These are phyloP conservation scores for Microctonus brassicae DNA, from an alignment of 2,888 invertebrate species.

Conservation along the genomic window DNA sequence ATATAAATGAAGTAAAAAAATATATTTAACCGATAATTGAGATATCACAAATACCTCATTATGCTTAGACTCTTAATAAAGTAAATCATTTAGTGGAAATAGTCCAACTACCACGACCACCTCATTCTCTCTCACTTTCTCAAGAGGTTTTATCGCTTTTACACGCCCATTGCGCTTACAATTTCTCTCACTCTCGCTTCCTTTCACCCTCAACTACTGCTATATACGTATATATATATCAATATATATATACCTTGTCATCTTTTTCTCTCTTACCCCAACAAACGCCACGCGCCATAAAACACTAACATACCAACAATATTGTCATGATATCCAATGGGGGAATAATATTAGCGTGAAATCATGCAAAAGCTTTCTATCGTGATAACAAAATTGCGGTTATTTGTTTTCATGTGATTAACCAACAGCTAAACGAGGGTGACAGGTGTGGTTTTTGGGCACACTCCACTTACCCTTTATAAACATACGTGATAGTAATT, in stretches of 20 bases:
- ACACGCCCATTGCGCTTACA: slow-evolving; percentile 62
- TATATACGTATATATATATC: background rate
- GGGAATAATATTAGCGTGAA: slow-evolving; percentile 14
- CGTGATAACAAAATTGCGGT: background rate
- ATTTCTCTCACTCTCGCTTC: slow-evolving; percentile 25
- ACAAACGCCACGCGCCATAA: slow-evolving; percentile 26
- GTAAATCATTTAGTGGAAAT: background rate
- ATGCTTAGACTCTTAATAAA: background rate
- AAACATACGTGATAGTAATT: no score
- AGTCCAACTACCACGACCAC: background rate
- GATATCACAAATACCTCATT: slow-evolving; percentile 4
- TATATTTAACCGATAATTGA: background rate
- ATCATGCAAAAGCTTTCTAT: background rate
- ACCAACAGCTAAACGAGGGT: background rate
- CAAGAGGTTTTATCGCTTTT: slow-evolving; percentile 61
- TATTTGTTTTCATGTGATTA: slow-evolving; percentile 18
- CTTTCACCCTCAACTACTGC: background rate
- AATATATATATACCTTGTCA: background rate
- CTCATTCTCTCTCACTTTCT: slow-evolving; percentile 9
- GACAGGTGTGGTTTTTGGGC: slow-evolving; percentile 20
- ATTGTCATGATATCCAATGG: background rate
- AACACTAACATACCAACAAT: slow-evolving; percentile 15
- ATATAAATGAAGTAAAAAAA: background rate
- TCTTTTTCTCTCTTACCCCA: background rate
- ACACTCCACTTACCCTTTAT: slow-evolving; percentile 9